Evolutionary conservation across 1,140 invertebrate species (phyloP), one percentile per base, ranked within the genome.

Genomic region (Platorchestia sp.): DNA sequence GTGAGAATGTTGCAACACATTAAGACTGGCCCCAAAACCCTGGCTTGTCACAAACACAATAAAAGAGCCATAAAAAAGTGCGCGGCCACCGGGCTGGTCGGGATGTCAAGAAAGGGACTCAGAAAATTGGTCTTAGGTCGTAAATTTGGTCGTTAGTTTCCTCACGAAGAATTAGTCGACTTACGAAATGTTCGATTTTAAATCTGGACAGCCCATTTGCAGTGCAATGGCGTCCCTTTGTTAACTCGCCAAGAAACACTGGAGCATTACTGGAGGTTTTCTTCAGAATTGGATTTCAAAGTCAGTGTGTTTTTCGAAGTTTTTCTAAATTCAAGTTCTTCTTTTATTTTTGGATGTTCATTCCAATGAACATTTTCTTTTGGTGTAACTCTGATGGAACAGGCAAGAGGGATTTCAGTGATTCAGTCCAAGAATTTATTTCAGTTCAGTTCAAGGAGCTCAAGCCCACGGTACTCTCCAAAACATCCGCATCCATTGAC

Each of bases 151-250:
- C 59, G 59, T 75, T 75, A 75, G 59, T 75, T 75, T 75, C 59
- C 59, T 75, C 59, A 75, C 59, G 59, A 75, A 75, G 59, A 75
- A 75, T 75, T 75, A 75, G 59, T 75, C 59, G 59, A 75, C 59
- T 75, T 75, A 75, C 59, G 59, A 75, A 75, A 75, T 75, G 59
- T 75, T 75, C 59, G 59, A 75, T 75, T 75, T 75, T 75, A 75
- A 75, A 75, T 75, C 59, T 75, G 59, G 59, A 75, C 59, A 14
- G 27, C 14, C 59, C 59, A 27, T 75, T 75, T 27, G 36, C 59
- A 36, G 59, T 75, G 27, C 14, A 36, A 75, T 75, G 27, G 27
- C 1, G 27, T 75, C 47, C 47, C 6, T 19, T 51, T 51, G 59
- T 75, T 75, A 75, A 75, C 27, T 75, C 27, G 36, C 1, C 14